Conservation (phyloP, 2,797 vertebrate species). For the Spondyliosoma cantharus region DNA sequence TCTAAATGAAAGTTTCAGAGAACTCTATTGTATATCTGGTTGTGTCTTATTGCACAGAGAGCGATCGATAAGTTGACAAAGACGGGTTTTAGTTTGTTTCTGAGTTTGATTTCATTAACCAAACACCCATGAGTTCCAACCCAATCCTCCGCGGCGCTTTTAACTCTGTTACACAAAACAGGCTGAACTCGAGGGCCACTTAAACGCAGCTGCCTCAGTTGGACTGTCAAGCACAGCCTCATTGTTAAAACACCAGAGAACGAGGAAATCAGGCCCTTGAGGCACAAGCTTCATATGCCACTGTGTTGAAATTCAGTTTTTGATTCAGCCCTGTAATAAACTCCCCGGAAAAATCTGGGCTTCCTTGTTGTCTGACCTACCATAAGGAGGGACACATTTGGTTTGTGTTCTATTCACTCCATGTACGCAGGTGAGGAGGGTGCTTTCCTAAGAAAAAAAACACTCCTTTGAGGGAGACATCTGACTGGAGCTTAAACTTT, state of each 20-base stretch:
- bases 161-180: conserved; percentile 50
- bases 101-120: conserved; percentile 16
- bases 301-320: conserved; percentile 69
- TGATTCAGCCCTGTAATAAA: conserved; percentile 61
- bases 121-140: conserved; percentile 1
- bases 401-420: conserved; percentile 59
- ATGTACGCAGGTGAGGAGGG: conserved; percentile 47
- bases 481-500: conserved; percentile 47
- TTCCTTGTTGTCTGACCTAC: conserved; percentile 60
- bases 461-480: conserved; percentile 63
- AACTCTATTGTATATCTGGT: background rate
- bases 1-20: background rate
- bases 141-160: conserved; percentile 28
- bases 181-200: conserved; percentile 63
- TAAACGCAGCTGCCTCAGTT: conserved; percentile 57
- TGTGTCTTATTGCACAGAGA: background rate
- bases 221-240: conserved; percentile 67
- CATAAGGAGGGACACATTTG: conserved; percentile 73
- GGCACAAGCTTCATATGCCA: conserved; percentile 66
- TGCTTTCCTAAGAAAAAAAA: conserved; percentile 57
- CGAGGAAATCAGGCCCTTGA: conserved; percentile 71
- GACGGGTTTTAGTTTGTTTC: background rate
- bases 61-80: background rate
- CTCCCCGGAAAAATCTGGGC: conserved; percentile 43
- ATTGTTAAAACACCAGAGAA: conserved; percentile 76